Evolutionary conservation across 2,888 invertebrate genomes (phyloP).

Genomic region (Asteroscopus sphinx): DNA sequence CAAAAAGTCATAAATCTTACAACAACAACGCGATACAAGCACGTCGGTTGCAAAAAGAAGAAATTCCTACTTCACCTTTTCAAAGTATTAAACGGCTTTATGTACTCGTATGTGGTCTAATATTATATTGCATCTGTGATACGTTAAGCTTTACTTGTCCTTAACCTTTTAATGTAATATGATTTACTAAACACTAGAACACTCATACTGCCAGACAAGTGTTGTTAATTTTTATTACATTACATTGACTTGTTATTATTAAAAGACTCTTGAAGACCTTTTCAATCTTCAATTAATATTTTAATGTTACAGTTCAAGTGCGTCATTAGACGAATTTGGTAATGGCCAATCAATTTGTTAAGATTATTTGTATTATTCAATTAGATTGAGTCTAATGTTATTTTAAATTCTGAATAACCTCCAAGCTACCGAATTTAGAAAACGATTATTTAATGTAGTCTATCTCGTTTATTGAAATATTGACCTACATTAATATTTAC

Average conservation of each 20-base stretch:
- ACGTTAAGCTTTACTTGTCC: conserved; percentile 11
- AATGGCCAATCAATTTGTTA: neutral
- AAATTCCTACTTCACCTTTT: too few species aligned
- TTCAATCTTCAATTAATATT: conserved; percentile 6
- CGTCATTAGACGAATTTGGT: neutral
- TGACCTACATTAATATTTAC: neutral
- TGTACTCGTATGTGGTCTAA: neutral
- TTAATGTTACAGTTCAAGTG: neutral
- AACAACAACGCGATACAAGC: too few species aligned
- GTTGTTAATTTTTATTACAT: neutral
- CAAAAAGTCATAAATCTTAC: too few species aligned
- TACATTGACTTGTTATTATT: neutral
- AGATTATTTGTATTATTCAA: neutral
- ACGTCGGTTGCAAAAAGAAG: too few species aligned
- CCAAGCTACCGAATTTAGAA: too few species aligned
- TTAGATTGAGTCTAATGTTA: neutral
- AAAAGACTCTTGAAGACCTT: conserved; percentile 18
- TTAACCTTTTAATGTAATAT: conserved; percentile 26
- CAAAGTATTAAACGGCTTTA: too few species aligned
- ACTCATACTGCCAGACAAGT: neutral
- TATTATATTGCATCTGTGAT: neutral
- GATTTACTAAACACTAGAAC: conserved; percentile 7
- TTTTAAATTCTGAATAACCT: neutral
- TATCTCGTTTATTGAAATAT: neutral
- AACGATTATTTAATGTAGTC: neutral